A percentile compares a stretch with the other conserved stretches of the same genome.
Evolutionary conservation across 2,797 vertebrate species (phyloP).

Genomic region (Gila robusta): DNA sequence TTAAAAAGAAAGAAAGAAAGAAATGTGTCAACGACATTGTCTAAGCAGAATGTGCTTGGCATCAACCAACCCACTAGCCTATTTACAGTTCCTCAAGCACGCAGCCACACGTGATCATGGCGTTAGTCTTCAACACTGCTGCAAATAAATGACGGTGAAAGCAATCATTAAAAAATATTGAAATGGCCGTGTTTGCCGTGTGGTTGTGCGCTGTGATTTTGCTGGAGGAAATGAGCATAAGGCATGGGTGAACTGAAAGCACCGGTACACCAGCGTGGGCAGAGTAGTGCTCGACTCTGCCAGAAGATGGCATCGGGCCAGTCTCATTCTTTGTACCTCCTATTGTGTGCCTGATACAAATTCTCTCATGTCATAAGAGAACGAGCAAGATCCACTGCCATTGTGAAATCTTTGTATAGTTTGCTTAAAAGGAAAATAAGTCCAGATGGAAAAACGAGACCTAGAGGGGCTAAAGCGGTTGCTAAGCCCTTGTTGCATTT

Average conservation of each 20-base stretch:
- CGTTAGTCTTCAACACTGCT: background rate
- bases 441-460: slow-evolving; percentile 22
- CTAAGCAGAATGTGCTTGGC: slow-evolving; percentile 29
- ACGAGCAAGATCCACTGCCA: background rate
- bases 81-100: slow-evolving; percentile 26
- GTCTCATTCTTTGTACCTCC: slow-evolving; percentile 15
- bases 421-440: slow-evolving; percentile 34
- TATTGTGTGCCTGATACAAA: slow-evolving; percentile 28
- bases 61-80: slow-evolving; percentile 27
- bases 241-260: slow-evolving; percentile 63
- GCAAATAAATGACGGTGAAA: background rate
- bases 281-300: slow-evolving; percentile 11
- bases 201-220: slow-evolving; percentile 25
- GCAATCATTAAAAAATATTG: slow-evolving; percentile 1
- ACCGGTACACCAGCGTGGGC: slow-evolving; percentile 45
- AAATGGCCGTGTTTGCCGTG: slow-evolving; percentile 15
- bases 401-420: slow-evolving; percentile 17
- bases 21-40: slow-evolving; percentile 20
- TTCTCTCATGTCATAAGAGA: background rate
- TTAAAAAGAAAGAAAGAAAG: slow-evolving; percentile 7
- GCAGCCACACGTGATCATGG: background rate
- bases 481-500: slow-evolving; percentile 71
- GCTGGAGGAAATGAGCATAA: slow-evolving; percentile 57
- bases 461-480: slow-evolving; percentile 62
- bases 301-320: slow-evolving; percentile 23